A percentile compares a stretch with the other conserved stretches of the same genome.
Conservation (phyloP, 2,888 invertebrate genomes). For the Tetrapedia diversipes region DNA sequence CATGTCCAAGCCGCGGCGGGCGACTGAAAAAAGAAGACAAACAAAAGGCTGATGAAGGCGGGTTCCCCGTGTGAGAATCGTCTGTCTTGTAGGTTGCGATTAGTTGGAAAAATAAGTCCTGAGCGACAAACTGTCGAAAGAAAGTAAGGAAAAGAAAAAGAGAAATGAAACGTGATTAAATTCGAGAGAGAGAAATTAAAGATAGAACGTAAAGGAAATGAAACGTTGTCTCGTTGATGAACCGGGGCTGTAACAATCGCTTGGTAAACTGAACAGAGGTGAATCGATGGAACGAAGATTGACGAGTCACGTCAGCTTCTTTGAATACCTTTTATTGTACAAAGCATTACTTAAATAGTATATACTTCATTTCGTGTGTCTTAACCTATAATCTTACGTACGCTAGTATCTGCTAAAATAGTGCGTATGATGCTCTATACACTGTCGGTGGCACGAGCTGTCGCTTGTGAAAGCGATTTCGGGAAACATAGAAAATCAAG, state of each 20-base stretch:
- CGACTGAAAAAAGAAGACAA: slow-evolving; percentile 65
- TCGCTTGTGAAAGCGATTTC: slow-evolving; percentile 66
- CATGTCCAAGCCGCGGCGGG: slow-evolving; percentile 91
- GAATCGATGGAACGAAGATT: slow-evolving; percentile 36
- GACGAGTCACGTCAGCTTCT: slow-evolving; percentile 57
- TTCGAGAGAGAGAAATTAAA: not conserved
- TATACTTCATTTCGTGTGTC: slow-evolving; percentile 73
- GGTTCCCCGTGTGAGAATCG: not conserved
- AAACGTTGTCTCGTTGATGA: not conserved
- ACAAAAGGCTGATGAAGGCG: slow-evolving; percentile 48
- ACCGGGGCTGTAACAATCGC: no score
- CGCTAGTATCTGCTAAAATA: slow-evolving; percentile 77
- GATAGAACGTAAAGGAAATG: not conserved
- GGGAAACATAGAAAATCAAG: not conserved
- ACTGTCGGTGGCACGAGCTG: slow-evolving; percentile 70
- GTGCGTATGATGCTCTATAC: slow-evolving; percentile 77
- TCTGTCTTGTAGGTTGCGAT: not conserved
- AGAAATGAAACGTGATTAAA: not conserved
- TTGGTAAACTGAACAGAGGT: not conserved
- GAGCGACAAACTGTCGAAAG: not conserved
- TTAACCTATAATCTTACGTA: slow-evolving; percentile 69
- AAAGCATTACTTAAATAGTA: slow-evolving; percentile 83
- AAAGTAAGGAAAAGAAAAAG: not conserved
- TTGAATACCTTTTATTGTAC: slow-evolving; percentile 82
- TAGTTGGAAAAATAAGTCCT: not conserved